Base-by-base conservation (phyloP, 2,113 vertebrate genomes). In the Zosterops lateralis region DNA sequence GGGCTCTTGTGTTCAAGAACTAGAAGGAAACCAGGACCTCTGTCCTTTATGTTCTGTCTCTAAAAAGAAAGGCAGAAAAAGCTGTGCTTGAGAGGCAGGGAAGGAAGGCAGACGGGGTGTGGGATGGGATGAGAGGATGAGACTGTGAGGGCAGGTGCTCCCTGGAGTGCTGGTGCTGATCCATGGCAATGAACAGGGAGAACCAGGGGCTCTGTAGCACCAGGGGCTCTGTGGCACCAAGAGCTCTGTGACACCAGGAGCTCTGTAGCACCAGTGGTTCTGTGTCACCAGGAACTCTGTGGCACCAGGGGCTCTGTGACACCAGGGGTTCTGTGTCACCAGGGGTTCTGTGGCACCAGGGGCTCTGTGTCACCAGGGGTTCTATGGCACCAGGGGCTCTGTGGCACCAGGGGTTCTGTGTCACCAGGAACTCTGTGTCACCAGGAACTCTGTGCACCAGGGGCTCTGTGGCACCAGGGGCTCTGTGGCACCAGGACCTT, bases 171-270 rank as follows among this genome's bases (percentile, higher is more conserved):
- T 6, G 7, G 9, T 53, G 38, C 51, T 91, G 77, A 58, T 26
- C 32, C 0, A 0, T 42, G 25, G 73, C 0, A 2, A 50, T 0
- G 12, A 34, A n/a, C 2, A 1, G 1, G 36, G n/a, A 70, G 13
- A 61, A 17, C 12, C 0, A 7, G 36, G 44, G 76, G 57, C 54
- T 24, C 56, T 57, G 67, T 72, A 31, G 31, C 16, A 8, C 40
- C 1, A 4, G 44, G 31, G 68, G 4, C 48, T 84, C 1, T 47
- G 45, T 47, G 45, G 3, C 45, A 47, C 0, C 1, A 4, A 38
- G 31, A 68, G 3, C 38, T 84, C 1, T 38, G 38, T 38, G 38
- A 4, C 38, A 38, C 38, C 38, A 38, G 38, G 38, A 5, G 38
- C 38, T 38, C 38, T 38, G 38, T 38, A 9, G 36, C 36, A 38